Percentiles rank a stretch among this genome's conserved stretches.
These are phyloP conservation scores for Noctua comes DNA, from an alignment of 2,888 invertebrate genomes.

Conservation along the genomic window DNA sequence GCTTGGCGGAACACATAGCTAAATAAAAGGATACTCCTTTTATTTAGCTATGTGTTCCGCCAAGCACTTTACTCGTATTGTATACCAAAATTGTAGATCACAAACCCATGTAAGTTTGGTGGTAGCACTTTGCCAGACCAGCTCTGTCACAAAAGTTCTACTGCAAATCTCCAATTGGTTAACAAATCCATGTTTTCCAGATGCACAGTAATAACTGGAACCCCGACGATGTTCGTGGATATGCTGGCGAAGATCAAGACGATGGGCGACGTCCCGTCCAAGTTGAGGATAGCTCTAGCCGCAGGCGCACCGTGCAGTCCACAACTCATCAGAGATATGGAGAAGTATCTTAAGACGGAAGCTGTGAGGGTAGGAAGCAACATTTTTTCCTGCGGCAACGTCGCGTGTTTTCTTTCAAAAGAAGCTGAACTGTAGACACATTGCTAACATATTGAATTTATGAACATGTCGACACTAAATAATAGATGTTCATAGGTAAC, in stretches of 20 bases:
- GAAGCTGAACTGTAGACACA: neutral
- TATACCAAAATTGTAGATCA: neutral
- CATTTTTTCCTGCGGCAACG: neutral
- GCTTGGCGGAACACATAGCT: neutral
- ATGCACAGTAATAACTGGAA: constrained; percentile 94
- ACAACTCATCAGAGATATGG: constrained; percentile 90
- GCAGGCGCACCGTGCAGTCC: constrained; percentile 95
- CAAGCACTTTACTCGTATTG: too few species aligned
- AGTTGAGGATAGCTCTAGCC: constrained; percentile 90
- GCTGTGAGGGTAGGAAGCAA: constrained; percentile 86
- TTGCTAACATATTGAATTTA: neutral
- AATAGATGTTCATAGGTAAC: neutral
- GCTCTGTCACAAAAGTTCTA: neutral
- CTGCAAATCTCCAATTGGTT: neutral
- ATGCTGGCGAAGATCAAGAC: constrained; percentile 87
- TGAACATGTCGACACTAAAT: neutral
- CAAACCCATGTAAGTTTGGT: neutral
- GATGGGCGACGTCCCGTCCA: constrained; percentile 81
- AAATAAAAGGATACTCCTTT: too few species aligned
- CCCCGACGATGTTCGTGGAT: constrained; percentile 97
- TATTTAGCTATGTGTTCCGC: too few species aligned
- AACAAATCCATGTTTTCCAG: constrained; percentile 78
- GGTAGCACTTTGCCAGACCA: neutral
- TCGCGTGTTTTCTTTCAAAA: neutral
- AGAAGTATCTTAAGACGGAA: constrained; percentile 86